Evolutionary conservation across 2,888 invertebrate genomes (phyloP).

Genomic region (Cheilosia soror): DNA sequence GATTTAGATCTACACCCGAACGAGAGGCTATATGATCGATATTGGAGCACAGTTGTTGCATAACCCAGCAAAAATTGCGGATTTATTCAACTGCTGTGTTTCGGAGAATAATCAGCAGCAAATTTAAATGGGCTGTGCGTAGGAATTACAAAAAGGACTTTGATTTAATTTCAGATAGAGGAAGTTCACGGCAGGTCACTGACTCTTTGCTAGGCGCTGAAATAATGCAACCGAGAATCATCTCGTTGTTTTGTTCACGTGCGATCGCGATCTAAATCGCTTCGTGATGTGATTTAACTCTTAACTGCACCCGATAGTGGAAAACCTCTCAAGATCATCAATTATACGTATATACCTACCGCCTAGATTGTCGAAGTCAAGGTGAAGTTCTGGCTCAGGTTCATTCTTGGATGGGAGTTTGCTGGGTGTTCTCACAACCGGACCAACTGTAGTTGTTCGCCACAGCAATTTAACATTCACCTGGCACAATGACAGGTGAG

Average conservation of each 20-base stretch:
- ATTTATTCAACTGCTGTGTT: slow-evolving; percentile 60
- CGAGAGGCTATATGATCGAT: slow-evolving; percentile 62
- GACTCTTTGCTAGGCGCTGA: slow-evolving; percentile 30
- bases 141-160: slow-evolving; percentile 40
- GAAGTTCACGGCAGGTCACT: slow-evolving; percentile 65
- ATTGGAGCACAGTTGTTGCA: slow-evolving; percentile 67
- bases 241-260: slow-evolving; percentile 27
- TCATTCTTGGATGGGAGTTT: slow-evolving; percentile 34
- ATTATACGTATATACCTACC: slow-evolving; percentile 60
- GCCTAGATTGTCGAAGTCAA: slow-evolving; percentile 65
- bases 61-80: slow-evolving; percentile 61
- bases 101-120: slow-evolving; percentile 43
- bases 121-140: slow-evolving; percentile 53
- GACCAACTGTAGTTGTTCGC: slow-evolving; percentile 73
- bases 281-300: slow-evolving; percentile 66
- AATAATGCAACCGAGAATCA: slow-evolving; percentile 19
- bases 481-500: slow-evolving; percentile 82
- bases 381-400: slow-evolving; percentile 51
- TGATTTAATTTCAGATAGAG: slow-evolving; percentile 71
- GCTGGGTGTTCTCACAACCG: slow-evolving; percentile 22
- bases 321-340: slow-evolving; percentile 62
- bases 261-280: slow-evolving; percentile 66
- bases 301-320: slow-evolving; percentile 61
- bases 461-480: slow-evolving; percentile 81
- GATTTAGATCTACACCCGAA: slow-evolving; percentile 73